Evolutionary conservation across 2,888 invertebrate genomes (phyloP), one percentile per base, ranked within the genome.

Genomic region (Macrosiphum euphorbiae): DNA sequence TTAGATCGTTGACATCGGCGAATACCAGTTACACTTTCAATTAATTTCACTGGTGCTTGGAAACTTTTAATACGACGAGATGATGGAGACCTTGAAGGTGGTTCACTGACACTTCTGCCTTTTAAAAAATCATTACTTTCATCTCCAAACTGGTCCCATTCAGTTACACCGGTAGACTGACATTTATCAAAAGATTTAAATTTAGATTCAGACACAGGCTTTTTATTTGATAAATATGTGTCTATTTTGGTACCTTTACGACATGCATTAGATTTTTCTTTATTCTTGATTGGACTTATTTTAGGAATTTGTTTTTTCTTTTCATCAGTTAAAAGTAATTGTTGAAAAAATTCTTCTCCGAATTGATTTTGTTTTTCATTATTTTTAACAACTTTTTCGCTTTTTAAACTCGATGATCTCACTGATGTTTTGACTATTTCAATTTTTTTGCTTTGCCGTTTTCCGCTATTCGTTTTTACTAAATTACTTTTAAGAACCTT

Each of bases 161-260:
- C 89, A 0, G 96, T 95, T 41, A 95, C 88, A n/a, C 88, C 91
- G 50, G 94, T 94, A 28, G 94, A 90, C 26, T 95, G 95, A 95
- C 96, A 97, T 94, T 96, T 96, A 95, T 98, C 98, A 96, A 97
- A 96, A 95, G 97, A 96, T 95, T 97, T 97, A 95, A 98, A 98
- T 95, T 97, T 97, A 1, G 98, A 98, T 95, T 97, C 97, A 3
- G 97, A 97, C 0, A 98, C 97, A 11, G 98, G 97, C 95, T 97
- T 97, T 95, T 97, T 97, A 95, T 97, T 96, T 87, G 97, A 96
- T 85, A 97, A 96, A 95, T 97, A 98, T 61, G 97, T 96, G 95
- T 97, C 97, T 94, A 97, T 85, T 90, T 90, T 90, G 13, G 67
- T 94, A 78, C n/a, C 90, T 90, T 61, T 95, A 10, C 96, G 96